Base-by-base conservation (phyloP, 2,888 invertebrate species). In the Macaria notata region DNA sequence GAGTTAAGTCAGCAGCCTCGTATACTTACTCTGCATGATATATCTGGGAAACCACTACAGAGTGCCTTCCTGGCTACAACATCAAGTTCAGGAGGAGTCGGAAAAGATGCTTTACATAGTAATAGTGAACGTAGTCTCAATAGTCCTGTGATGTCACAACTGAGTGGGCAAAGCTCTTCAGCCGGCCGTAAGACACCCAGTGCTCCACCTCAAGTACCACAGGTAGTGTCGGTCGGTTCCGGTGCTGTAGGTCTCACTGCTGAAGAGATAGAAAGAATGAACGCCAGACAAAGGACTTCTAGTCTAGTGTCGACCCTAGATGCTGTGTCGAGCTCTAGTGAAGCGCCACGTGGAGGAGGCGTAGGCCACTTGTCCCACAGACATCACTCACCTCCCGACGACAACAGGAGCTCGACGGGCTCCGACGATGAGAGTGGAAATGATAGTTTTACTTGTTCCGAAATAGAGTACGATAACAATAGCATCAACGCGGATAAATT, bases 361-460 rank as follows among this genome's bases (percentile, higher is more conserved):
- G 93, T 94, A 1, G 93, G 93, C 0, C 94, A 95, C 67, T 88
- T 95, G 71, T 93, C 94, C 1, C 94, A 95, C 69, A 93, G 95
- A 68, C 94, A 94, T 69, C 95, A 95, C 77, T 95, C 95, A 31
- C 95, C 95, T 9, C 95, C 94, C 42, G 93, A 94, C 29, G 95
- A 94, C 70, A 94, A 96, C 69, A 93, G 95, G 72, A 94, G 96
- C 72, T 96, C 96, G 7, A 95, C 95, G 0, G 91, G 89, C 3
- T 96, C 96, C 6, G 96, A 98, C 7, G 97, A 98, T 72, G 98
- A 98, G 81, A 98, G 98, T 84, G 95, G 95, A 65, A 98, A 98
- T 86, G 98, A 99, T 80, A 98, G 98, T 71, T 99, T 99, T 89
- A 99, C 98, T 8, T 99, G 98, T 88, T 98, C 98, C 0, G 98